Evolutionary conservation across 2,888 invertebrate species (phyloP).

Genomic region (Phorcus lineatus): DNA sequence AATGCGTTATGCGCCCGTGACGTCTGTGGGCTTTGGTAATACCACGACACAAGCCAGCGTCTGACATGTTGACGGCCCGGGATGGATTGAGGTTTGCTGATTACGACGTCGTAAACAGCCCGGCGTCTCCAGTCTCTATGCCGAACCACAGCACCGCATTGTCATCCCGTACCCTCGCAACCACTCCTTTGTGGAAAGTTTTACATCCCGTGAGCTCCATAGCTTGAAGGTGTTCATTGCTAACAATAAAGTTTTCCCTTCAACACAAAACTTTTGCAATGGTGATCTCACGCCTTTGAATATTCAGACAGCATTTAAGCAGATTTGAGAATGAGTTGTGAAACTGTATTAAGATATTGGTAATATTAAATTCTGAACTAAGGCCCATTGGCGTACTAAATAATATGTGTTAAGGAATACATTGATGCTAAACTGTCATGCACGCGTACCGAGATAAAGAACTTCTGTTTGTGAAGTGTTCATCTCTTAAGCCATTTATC

Average conservation of each 20-base stretch:
- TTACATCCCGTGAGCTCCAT: background rate
- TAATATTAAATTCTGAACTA: too few species aligned
- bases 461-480: too few species aligned
- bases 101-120: constrained; percentile 14
- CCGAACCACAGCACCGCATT: background rate
- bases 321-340: background rate
- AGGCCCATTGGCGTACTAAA: too few species aligned
- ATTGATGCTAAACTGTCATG: too few species aligned
- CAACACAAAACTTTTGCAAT: background rate
- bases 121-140: background rate
- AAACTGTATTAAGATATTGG: constrained; percentile 1
- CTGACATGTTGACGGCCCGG: background rate
- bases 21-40: constrained; percentile 2
- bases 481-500: too few species aligned
- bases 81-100: background rate
- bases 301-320: background rate
- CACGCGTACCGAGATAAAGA: too few species aligned
- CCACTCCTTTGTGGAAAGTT: background rate
- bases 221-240: background rate
- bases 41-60: background rate
- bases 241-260: background rate
- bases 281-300: background rate
- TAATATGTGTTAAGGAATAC: too few species aligned
- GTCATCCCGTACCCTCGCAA: background rate
- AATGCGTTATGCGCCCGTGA: background rate